Evolutionary conservation across 2,797 vertebrate genomes (phyloP).

Genomic region (Girardinus metallicus): DNA sequence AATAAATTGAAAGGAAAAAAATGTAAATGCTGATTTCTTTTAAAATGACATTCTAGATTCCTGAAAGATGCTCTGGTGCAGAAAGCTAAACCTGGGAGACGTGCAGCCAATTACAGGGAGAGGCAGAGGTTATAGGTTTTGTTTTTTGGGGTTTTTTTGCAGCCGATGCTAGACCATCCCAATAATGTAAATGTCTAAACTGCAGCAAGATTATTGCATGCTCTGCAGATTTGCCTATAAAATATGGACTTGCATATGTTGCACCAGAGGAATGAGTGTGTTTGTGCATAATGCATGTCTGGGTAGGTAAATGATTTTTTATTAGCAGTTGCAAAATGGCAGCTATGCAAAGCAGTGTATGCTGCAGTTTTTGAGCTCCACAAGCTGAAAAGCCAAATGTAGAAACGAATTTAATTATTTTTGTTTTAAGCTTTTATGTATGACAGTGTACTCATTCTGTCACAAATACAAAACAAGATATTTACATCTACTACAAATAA

Average conservation of each 20-base stretch:
- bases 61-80: conserved; percentile 55
- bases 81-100: conserved; percentile 50
- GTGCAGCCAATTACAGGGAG: conserved; percentile 74
- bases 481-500: background rate
- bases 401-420: conserved; percentile 1
- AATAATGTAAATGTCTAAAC: conserved; percentile 72
- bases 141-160: conserved; percentile 70
- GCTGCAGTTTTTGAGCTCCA: conserved; percentile 11
- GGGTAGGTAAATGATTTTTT: conserved; percentile 46
- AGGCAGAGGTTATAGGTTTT: conserved; percentile 59
- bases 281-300: conserved; percentile 30
- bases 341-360: conserved; percentile 14
- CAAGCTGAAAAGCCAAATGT: conserved; percentile 13
- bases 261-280: conserved; percentile 35
- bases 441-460: background rate
- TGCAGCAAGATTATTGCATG: conserved; percentile 69
- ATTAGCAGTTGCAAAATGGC: conserved; percentile 55
- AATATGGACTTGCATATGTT: conserved; percentile 69
- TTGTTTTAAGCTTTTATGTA: background rate
- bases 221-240: conserved; percentile 76
- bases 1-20: background rate
- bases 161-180: conserved; percentile 59
- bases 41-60: conserved; percentile 17
- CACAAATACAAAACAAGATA: background rate
- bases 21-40: background rate